Conservation (phyloP, 1,140 invertebrate species). For the Drosophila lacertosa region DNA sequence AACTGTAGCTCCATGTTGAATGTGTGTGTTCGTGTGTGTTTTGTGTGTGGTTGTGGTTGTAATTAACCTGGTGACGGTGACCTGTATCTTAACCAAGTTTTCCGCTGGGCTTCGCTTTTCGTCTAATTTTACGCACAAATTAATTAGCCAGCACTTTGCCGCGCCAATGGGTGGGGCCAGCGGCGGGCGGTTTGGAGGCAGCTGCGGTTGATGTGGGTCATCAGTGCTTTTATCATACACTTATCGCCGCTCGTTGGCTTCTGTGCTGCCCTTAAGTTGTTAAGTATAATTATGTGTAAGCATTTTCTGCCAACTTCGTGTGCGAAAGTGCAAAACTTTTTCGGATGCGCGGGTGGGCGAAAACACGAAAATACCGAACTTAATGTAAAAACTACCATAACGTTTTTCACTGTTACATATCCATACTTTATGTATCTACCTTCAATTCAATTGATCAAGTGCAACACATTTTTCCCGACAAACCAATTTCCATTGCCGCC, state of each 20-base stretch:
- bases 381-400: too few species aligned
- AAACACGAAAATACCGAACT: too few species aligned
- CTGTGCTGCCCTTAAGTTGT: constrained; percentile 13
- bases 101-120: constrained; percentile 54
- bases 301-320: constrained; percentile 6
- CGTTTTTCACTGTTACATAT: too few species aligned
- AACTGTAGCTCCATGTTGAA: constrained; percentile 8
- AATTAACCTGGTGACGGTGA: constrained; percentile 44
- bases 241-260: constrained; percentile 16
- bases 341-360: background rate
- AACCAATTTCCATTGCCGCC: background rate
- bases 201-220: constrained; percentile 30
- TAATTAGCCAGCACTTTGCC: constrained; percentile 58
- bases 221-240: constrained; percentile 23
- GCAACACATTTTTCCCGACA: background rate
- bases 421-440: too few species aligned
- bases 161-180: background rate
- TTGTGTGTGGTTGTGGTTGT: background rate
- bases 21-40: constrained; percentile 3
- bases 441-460: too few species aligned
- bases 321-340: background rate
- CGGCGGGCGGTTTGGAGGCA: too few species aligned
- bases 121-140: constrained; percentile 63
- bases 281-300: constrained; percentile 17
- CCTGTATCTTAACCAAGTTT: constrained; percentile 58